Evolutionary conservation across 1,140 invertebrate genomes (phyloP), one percentile per base, ranked within the genome.

Genomic region (Camponotus pennsylvanicus): DNA sequence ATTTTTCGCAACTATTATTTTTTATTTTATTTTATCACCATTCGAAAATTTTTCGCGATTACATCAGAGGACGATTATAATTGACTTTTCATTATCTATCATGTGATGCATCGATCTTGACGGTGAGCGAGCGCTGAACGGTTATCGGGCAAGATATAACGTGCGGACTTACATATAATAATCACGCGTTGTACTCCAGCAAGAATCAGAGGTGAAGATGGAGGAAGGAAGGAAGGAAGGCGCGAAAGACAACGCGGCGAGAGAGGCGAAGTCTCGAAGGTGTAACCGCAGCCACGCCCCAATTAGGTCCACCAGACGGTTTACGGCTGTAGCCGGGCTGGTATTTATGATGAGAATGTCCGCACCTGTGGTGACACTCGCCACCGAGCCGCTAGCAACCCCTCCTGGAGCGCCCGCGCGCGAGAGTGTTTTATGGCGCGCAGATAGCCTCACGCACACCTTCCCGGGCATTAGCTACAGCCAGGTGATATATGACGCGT

Each of bases 261-360:
- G 79, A 77, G 82, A 85, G 73, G 59, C 78, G n/a, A 90, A 80
- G 86, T 84, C 88, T 90, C 80, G 87, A 93, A 94, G 93, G 93
- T 94, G 92, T 93, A 92, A 90, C 92, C 90, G 42, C 88, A 92
- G 85, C 93, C 93, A 95, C 94, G 92, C 94, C 93, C 93, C 93
- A 95, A 95, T 94, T 95, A 95, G 92, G 92, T 91, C 90, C 88
- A 89, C 87, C 88, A 73, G 88, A 89, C 85, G 88, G 87, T 92
- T 93, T 88, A 89, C 66, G 88, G 88, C 85, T 85, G 86, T 89
- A 91, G 89, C 91, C 70, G 70, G 86, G 70, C 69, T 80, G 80
- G 77, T 94, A 94, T 95, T 95, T 95, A 95, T 94, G 94, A 95
- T 94, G 94, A 93, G 94, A 95, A 93, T 92, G 92, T 93, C 88